Evolutionary conservation across 1,140 invertebrate genomes (phyloP), one percentile per base, ranked within the genome.

Genomic region (Holcopasites calliopsidis): DNA sequence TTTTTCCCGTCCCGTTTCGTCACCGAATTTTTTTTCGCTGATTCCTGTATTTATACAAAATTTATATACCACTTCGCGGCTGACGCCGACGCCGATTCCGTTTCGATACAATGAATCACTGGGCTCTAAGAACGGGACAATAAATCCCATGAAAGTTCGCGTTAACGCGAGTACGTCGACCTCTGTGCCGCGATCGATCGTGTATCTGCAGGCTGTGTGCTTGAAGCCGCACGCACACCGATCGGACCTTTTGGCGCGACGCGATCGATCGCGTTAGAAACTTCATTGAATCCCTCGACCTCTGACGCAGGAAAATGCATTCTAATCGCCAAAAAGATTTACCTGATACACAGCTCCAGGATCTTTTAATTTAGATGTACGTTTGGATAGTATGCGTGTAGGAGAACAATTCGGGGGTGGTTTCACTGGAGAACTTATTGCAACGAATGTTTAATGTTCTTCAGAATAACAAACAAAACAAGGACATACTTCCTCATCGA

Each of bases 101-200:
- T 21, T 4, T 26, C 18, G 11, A n/a, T 16, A 5, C 28, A 10
- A 28, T 33, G 40, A 7, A 66, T 33, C 50, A 35, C 44, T 74
- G 38, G 7, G 38, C 65, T 28, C 26, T 28, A 55, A 50, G 66
- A 42, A 35, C 66, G 38, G 68, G 55, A 70, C 69, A 55, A 61
- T 72, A 62, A 62, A 60, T 62, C 62, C 40, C 26, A 55, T 38
- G 58, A 71, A 72, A 62, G 75, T 76, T 72, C 42, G 49, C 62
- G 76, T 65, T 77, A 74, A 77, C 70, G 61, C 50, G 68, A 42
- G 75, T 77, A 73, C 76, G 76, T 73, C 61, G 76, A 77, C 69
- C 64, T 76, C 72, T 38, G 6, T 47, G 47, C 33, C n/a, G 18
- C 75, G 66, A 82, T 82, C 81, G 81, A 83, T 83, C 62, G 13